These are phyloP conservation scores for Pteruthius melanotis DNA, from an alignment of 2,113 vertebrate genomes.

Conservation along the genomic window DNA sequence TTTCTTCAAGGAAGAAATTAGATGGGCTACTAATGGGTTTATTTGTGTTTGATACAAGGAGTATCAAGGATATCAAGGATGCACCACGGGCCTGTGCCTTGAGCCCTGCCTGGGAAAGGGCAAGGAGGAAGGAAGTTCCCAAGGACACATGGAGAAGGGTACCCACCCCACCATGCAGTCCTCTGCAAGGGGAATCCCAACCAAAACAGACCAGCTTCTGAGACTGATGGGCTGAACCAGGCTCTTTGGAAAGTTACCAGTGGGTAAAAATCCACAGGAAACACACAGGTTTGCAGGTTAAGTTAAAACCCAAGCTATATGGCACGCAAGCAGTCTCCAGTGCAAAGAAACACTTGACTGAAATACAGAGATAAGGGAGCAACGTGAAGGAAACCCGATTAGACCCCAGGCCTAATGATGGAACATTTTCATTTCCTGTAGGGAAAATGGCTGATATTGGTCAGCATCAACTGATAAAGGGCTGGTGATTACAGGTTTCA, in stretches of 20 bases:
- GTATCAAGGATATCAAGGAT: no score
- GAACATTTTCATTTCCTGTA: slow-evolving; percentile 1
- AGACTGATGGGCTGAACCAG: not conserved
- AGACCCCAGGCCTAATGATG: not conserved
- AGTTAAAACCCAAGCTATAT: not conserved
- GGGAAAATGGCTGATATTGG: not conserved
- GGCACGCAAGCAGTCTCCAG: not conserved
- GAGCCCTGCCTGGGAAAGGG: not conserved
- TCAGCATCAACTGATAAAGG: not conserved
- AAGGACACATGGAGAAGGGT: accelerated
- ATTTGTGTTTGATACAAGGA: not conserved
- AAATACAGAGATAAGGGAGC: not conserved
- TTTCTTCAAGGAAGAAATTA: not conserved
- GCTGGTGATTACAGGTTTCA: not conserved
- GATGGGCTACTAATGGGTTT: not conserved
- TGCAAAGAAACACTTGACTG: not conserved
- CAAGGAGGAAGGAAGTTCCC: not conserved
- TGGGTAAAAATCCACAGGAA: not conserved
- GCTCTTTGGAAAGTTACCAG: not conserved
- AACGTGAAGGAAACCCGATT: not conserved
- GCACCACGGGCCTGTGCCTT: accelerated
- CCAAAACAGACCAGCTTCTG: not conserved
- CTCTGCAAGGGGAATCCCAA: not conserved
- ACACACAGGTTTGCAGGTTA: not conserved
- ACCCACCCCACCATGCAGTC: not conserved